Conservation (phyloP, 2,113 vertebrate species). For the Ictalurus furcatus region DNA sequence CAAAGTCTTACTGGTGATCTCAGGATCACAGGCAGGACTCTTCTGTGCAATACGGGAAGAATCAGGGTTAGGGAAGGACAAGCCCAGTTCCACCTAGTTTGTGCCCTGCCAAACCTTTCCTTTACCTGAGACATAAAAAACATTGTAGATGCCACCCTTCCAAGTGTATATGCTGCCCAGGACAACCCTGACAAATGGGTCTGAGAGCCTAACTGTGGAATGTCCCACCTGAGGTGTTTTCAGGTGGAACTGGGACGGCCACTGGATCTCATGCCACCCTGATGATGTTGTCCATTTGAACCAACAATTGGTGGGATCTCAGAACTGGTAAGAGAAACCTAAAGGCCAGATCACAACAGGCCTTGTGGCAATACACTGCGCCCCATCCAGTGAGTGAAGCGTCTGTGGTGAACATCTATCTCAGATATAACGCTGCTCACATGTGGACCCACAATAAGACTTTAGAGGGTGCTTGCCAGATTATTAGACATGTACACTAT, state of each 20-base stretch:
- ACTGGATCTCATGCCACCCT: background rate
- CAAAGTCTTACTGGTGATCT: background rate
- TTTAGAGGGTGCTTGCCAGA: background rate
- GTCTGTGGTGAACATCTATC: background rate
- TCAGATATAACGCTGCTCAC: background rate
- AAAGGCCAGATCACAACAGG: background rate
- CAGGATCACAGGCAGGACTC: background rate
- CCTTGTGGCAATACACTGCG: background rate
- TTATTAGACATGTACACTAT: background rate
- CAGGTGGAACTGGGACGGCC: background rate
- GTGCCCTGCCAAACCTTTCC: background rate
- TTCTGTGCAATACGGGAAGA: no score
- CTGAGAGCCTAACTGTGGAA: background rate
- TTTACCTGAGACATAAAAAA: background rate
- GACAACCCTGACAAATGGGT: background rate
- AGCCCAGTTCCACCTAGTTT: background rate
- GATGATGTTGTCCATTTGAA: background rate
- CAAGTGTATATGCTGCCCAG: background rate
- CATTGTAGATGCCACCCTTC: background rate
- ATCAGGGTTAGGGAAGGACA: background rate
- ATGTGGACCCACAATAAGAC: background rate
- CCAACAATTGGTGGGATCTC: background rate
- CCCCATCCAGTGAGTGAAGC: background rate
- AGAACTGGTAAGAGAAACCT: background rate
- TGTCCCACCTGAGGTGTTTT: background rate